These are phyloP conservation scores for Epinephelus awoara DNA, from an alignment of 2,797 vertebrate species.

Conservation along the genomic window DNA sequence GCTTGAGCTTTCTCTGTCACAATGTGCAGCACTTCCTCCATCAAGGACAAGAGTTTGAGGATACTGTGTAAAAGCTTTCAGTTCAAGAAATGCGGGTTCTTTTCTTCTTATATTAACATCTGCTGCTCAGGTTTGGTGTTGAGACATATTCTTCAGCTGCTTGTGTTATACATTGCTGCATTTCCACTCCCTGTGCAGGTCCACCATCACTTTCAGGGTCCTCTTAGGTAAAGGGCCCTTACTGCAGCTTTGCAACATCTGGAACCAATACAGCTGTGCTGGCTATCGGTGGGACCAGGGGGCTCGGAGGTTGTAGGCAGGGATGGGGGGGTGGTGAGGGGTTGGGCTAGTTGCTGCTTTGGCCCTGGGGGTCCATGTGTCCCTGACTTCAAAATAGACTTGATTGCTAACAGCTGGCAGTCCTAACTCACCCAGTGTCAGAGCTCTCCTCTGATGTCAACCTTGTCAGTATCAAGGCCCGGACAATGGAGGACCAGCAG, in stretches of 20 bases:
- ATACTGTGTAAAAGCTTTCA: conserved; percentile 5
- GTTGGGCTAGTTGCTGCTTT: conserved; percentile 85
- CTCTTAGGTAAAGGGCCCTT: conserved; percentile 82
- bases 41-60: conserved; percentile 17
- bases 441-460: conserved; percentile 89
- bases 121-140: conserved; percentile 1
- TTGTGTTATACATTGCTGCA: conserved; percentile 47
- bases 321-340: conserved; percentile 48
- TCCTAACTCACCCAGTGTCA: conserved; percentile 89
- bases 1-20: conserved; percentile 4
- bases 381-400: conserved; percentile 91
- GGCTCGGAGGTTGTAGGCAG: conserved; percentile 76
- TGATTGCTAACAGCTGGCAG: conserved; percentile 91
- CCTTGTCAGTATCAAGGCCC: conserved; percentile 90
- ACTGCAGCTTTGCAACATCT: conserved; percentile 82
- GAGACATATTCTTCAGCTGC: neutral
- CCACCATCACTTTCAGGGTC: conserved; percentile 78
- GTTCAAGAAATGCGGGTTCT: neutral
- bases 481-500: conserved; percentile 80
- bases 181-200: conserved; percentile 45
- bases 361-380: conserved; percentile 89
- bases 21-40: conserved; percentile 5
- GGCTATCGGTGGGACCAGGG: conserved; percentile 80
- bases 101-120: neutral
- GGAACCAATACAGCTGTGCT: conserved; percentile 86